Evolutionary conservation across 2,888 invertebrate species (phyloP), one percentile per base, ranked within the genome.

Genomic region (Allophyes oxyacanthae): DNA sequence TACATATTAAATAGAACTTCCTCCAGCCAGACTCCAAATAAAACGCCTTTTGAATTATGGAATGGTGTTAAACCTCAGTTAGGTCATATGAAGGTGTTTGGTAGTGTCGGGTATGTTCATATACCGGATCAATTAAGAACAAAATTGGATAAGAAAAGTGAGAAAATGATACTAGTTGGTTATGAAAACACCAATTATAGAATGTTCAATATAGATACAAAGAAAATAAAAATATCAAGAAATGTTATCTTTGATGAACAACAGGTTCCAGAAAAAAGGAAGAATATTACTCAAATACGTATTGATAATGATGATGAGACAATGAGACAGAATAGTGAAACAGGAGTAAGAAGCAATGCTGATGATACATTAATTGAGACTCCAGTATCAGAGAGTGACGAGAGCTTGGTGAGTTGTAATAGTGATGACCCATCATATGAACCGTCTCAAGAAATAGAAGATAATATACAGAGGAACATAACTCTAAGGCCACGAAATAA

Each of bases 111-210:
- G 0, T 80, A 69, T 64, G 76, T 78, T 0, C 81, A 84, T 63
- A 49, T 82, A 7, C 82, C 83, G 5, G 67, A 83, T 28, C 62
- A 78, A 41, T 46, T 65, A n/a, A 65, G 83, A 49, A 68, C 52
- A 32, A n/a, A n/a, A n/a, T n/a, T n/a, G n/a, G n/a, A n/a, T n/a
- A 71, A 55, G 13, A 78, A 77, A 41, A 73, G 73, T 52, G 9
- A 48, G 7, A 76, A 72, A 36, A 62, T 67, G 60, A 57, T 80
- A 9, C 52, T 81, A 25, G 69, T 84, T 10, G 80, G 82, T 6
- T 82, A 83, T 75, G 68, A 72, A 0, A 58, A 75, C 6, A 69
- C 48, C n/a, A 81, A 80, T 11, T 80, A 81, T 14, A 75, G 73
- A 46, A 75, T 81, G 64, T 81, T 48, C 43, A 34, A 73, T 57